These are phyloP conservation scores for Emydura subglobosa DNA, from an alignment of 2,113 vertebrate species.

Conservation along the genomic window DNA sequence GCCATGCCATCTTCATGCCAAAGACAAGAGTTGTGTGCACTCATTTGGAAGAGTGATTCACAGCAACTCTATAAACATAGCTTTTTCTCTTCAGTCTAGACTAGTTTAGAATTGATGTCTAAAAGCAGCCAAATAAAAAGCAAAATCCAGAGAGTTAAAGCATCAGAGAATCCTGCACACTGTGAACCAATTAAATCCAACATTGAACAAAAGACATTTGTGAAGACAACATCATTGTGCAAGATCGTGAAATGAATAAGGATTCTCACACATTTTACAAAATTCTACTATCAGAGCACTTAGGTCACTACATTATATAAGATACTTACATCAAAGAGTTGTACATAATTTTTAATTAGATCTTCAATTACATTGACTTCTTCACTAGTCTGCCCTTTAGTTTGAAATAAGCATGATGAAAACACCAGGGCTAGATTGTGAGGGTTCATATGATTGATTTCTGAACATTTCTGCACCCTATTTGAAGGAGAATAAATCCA, in stretches of 20 bases:
- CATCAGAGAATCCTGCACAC: neutral
- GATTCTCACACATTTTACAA: neutral
- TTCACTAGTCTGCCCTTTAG: slow-evolving; percentile 88
- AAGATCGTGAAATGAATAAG: neutral
- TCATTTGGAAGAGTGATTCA: neutral
- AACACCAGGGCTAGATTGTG: slow-evolving; percentile 88
- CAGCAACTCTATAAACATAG: neutral
- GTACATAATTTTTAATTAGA: slow-evolving; percentile 92
- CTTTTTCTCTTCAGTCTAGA: neutral
- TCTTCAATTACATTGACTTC: slow-evolving; percentile 91
- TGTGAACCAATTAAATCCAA: neutral
- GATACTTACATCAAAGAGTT: slow-evolving; percentile 92
- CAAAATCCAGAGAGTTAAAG: neutral
- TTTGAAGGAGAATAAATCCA: slow-evolving; percentile 41
- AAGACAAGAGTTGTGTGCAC: neutral
- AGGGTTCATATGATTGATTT: slow-evolving; percentile 92
- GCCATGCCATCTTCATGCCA: neutral
- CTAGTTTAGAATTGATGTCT: slow-evolving; percentile 28
- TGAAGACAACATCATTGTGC: neutral
- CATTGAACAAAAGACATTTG: neutral
- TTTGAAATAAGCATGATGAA: slow-evolving; percentile 95
- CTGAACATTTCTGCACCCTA: slow-evolving; percentile 94
- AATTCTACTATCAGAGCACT: neutral
- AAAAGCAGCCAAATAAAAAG: slow-evolving; percentile 34
- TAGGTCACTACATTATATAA: neutral